A percentile compares a stretch with the other conserved stretches of the same genome.
These are phyloP conservation scores for Fragum fragum DNA, from an alignment of 2,888 invertebrate genomes.

Conservation along the genomic window DNA sequence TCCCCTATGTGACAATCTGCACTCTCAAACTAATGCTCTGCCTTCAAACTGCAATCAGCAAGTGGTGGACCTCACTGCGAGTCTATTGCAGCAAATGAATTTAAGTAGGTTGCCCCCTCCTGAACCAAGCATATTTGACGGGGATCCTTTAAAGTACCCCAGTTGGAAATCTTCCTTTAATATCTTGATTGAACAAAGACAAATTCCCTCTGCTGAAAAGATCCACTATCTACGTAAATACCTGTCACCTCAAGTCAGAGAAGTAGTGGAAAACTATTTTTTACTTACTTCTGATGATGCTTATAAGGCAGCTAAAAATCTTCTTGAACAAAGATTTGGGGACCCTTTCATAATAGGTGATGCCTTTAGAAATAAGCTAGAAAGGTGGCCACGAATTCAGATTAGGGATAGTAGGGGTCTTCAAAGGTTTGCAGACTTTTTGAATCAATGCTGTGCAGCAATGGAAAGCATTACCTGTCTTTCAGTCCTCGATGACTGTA, in stretches of 20 bases:
- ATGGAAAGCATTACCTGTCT: conserved; percentile 38
- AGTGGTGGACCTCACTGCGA: no score
- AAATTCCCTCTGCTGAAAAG: conserved; percentile 35
- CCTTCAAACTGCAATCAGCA: background rate
- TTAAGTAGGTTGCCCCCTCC: conserved; percentile 53
- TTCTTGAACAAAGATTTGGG: conserved; percentile 57
- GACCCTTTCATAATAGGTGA: conserved; percentile 45
- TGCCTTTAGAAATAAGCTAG: conserved; percentile 61
- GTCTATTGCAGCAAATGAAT: background rate
- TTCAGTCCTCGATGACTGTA: conserved; percentile 41
- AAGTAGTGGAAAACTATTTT: conserved; percentile 36
- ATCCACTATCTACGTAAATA: conserved; percentile 40
- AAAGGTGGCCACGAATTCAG: conserved; percentile 53
- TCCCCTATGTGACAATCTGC: no score
- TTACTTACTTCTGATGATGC: conserved; percentile 3
- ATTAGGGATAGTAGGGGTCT: conserved; percentile 41
- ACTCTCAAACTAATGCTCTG: background rate
- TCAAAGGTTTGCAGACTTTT: conserved; percentile 42
- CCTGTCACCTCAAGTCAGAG: conserved; percentile 25
- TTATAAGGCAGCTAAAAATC: conserved; percentile 48
- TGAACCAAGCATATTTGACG: conserved; percentile 48
- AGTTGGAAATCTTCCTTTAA: conserved; percentile 38
- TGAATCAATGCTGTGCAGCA: conserved; percentile 43
- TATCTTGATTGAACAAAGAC: conserved; percentile 31
- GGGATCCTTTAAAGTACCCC: no score